phyloP scores from a whole-genome alignment of 1,140 invertebrate species.

The Paramacrobiotus metropolitanus region DNA sequence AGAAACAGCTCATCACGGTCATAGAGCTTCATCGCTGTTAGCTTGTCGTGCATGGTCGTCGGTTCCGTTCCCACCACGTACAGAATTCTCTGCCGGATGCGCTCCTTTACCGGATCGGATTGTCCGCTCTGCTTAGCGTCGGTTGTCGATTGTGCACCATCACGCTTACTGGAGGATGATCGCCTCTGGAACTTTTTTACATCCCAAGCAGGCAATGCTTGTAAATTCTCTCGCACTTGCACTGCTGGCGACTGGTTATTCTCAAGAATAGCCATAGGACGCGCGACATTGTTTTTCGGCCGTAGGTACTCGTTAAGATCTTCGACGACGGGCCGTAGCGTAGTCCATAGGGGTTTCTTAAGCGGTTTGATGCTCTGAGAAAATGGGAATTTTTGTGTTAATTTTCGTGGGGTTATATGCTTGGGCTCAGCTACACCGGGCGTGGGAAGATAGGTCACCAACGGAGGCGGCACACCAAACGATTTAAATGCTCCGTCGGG shows the following conservation, averaged over 20 bases:
- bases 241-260: not conserved
- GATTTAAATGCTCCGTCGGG: not conserved
- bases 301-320: not conserved
- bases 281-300: not conserved
- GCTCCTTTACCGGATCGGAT: not conserved
- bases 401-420: not conserved
- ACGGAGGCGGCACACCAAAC: not conserved
- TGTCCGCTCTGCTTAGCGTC: not conserved
- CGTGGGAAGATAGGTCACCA: not conserved
- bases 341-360: not conserved
- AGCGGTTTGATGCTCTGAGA: not conserved
- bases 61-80: not conserved
- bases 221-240: not conserved
- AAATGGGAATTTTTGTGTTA: not conserved
- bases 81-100: not conserved
- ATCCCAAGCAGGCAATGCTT: not conserved
- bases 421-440: not conserved
- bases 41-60: not conserved
- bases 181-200: not conserved
- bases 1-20: slow-evolving; percentile 3
- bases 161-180: too few species aligned
- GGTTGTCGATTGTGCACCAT: not conserved
- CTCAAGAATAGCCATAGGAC: not conserved
- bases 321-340: not conserved
- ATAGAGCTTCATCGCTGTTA: not conserved